Percentiles rank a stretch among this genome's conserved stretches.
These are phyloP conservation scores for Euthynnus affinis DNA, from an alignment of 2,797 vertebrate genomes.

Conservation along the genomic window DNA sequence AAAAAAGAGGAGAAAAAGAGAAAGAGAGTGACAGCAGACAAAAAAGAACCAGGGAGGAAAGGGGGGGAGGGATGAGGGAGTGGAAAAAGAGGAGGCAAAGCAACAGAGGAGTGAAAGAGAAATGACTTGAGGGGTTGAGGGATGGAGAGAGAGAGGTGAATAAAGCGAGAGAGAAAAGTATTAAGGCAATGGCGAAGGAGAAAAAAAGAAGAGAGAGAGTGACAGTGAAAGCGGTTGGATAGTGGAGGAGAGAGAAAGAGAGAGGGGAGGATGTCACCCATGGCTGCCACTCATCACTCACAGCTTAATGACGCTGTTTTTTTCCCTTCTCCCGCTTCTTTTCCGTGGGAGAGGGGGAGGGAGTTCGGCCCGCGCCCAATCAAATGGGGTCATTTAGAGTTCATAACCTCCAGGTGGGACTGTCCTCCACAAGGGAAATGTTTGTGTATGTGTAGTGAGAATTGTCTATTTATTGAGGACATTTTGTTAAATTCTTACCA, in stretches of 20 bases:
- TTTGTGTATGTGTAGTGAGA: slow-evolving; percentile 25
- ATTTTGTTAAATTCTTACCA: background rate
- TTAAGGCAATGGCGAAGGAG: slow-evolving; percentile 67
- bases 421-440: slow-evolving; percentile 64
- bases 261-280: slow-evolving; percentile 93
- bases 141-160: slow-evolving; percentile 81
- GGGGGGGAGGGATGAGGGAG: slow-evolving; percentile 58
- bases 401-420: slow-evolving; percentile 98
- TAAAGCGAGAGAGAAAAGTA: slow-evolving; percentile 75
- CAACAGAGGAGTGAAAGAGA: slow-evolving; percentile 80
- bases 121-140: slow-evolving; percentile 80
- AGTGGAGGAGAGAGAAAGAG: slow-evolving; percentile 85
- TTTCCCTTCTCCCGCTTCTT: slow-evolving; percentile 80
- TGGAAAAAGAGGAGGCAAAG: slow-evolving; percentile 79
- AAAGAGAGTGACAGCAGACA: slow-evolving; percentile 77
- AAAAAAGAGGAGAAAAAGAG: slow-evolving; percentile 63
- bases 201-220: slow-evolving; percentile 42
- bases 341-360: slow-evolving; percentile 80
- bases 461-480: background rate
- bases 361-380: slow-evolving; percentile 92
- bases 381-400: slow-evolving; percentile 96
- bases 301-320: slow-evolving; percentile 98
- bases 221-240: slow-evolving; percentile 65
- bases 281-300: slow-evolving; percentile 99
- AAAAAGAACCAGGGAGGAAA: slow-evolving; percentile 73